Evolutionary conservation across 2,888 invertebrate genomes (phyloP).

Genomic region (Rhagophthalmus giganteus): DNA sequence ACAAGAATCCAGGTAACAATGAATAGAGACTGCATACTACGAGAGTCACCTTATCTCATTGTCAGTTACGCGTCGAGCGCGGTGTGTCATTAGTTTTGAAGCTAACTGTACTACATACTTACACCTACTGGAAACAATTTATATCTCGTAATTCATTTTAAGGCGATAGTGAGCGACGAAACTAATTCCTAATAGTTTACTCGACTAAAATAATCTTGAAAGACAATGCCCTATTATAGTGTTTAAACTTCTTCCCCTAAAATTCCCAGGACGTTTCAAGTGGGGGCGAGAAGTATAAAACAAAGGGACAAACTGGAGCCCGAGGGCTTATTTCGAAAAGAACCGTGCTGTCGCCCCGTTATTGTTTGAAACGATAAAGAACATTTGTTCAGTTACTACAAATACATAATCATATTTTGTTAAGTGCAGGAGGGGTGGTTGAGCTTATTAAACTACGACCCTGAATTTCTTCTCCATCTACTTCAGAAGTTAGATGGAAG

Average conservation of each 20-base stretch:
- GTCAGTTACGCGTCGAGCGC: too few relatives aligned
- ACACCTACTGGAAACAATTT: too few relatives aligned
- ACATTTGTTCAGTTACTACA: slow-evolving; percentile 36
- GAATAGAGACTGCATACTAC: too few relatives aligned
- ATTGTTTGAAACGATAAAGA: slow-evolving; percentile 25
- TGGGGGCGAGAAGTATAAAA: slow-evolving; percentile 9
- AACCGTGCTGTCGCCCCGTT: slow-evolving; percentile 23
- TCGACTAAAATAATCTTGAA: too few relatives aligned
- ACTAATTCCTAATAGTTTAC: too few relatives aligned
- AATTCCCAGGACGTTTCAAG: slow-evolving; percentile 2
- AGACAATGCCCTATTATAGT: too few relatives aligned
- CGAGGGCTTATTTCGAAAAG: slow-evolving; percentile 13
- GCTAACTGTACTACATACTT: too few relatives aligned
- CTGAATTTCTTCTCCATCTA: background rate
- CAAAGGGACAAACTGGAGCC: slow-evolving; percentile 15
- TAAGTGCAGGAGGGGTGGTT: slow-evolving; percentile 23
- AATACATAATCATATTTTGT: slow-evolving; percentile 39
- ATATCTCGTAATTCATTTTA: background rate
- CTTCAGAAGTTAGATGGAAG: slow-evolving; percentile 11
- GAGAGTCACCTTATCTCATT: too few relatives aligned
- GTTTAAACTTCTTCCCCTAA: background rate
- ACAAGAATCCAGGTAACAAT: too few relatives aligned
- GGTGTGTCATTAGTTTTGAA: too few relatives aligned
- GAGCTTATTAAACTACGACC: slow-evolving; percentile 30
- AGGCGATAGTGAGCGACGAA: too few relatives aligned